phyloP scores from a whole-genome alignment of 2,113 vertebrate species.

The Platanista minor region DNA sequence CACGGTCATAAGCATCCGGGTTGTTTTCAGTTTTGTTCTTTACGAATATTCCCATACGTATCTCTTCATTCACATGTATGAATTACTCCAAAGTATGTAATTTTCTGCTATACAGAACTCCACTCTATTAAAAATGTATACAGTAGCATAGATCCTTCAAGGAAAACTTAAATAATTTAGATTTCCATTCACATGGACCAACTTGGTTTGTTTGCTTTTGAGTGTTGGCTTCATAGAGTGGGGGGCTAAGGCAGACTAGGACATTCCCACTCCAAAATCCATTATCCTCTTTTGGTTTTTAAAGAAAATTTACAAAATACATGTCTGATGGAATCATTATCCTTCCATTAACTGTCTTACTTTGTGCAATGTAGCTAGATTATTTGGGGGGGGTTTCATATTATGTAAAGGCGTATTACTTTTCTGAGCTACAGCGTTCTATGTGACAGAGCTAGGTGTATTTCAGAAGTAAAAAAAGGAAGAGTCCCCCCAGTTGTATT shows the following conservation, averaged over 20 bases:
- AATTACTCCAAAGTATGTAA: not conserved
- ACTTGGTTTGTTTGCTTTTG: not conserved
- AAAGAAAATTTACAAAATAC: not conserved
- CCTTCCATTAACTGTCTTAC: not conserved
- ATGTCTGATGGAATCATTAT: not conserved
- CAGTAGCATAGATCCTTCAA: not conserved
- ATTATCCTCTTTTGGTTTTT: not conserved
- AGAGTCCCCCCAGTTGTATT: not conserved
- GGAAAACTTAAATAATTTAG: conserved; percentile 7
- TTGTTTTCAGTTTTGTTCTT: not conserved
- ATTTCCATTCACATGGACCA: not conserved
- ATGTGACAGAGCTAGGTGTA: not conserved
- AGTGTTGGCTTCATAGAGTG: not conserved
- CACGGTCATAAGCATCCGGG: not conserved
- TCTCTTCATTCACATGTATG: not conserved
- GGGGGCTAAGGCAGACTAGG: not conserved
- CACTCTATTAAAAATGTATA: not conserved
- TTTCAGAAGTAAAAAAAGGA: not conserved
- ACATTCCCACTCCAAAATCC: not conserved
- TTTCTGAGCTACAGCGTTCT: not conserved
- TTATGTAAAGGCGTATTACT: not conserved
- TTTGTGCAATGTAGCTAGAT: not conserved
- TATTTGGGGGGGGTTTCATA: not conserved
- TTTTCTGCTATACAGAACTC: not conserved
- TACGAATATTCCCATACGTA: not conserved